These are phyloP conservation scores for Xiphophorus hellerii DNA, from an alignment of 2,113 vertebrate species.

Conservation along the genomic window DNA sequence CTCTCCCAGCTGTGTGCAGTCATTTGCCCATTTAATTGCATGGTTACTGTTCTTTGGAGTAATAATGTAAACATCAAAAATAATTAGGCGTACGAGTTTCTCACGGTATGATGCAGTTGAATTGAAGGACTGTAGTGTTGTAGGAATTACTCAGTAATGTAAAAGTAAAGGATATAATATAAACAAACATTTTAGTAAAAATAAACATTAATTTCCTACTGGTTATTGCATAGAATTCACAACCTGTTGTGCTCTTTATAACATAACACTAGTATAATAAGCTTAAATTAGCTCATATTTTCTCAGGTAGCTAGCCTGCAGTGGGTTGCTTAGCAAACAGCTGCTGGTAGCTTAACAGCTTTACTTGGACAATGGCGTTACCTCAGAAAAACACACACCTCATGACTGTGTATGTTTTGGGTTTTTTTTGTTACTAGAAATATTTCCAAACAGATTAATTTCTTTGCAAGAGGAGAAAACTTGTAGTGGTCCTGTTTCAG, in stretches of 20 bases:
- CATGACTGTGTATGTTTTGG: no score
- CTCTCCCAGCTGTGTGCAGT: constrained; percentile 59
- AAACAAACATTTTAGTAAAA: background rate
- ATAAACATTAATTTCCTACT: background rate
- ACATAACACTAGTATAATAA: background rate
- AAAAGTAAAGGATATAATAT: background rate
- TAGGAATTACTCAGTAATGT: background rate
- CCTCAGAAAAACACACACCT: no score
- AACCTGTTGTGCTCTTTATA: background rate
- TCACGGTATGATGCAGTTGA: background rate
- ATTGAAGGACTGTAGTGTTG: background rate
- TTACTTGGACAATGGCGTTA: no score
- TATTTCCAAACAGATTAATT: background rate
- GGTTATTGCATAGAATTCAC: no score
- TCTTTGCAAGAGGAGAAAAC: background rate
- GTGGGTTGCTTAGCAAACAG: no score
- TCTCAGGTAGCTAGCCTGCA: no score
- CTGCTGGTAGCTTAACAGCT: no score
- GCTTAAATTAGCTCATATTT: background rate
- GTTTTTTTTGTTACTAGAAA: background rate
- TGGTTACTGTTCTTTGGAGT: constrained; percentile 28
- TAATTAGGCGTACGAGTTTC: background rate
- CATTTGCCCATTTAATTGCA: constrained; percentile 26
- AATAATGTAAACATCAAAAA: constrained; percentile 15
- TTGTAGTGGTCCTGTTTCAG: background rate